A percentile compares a stretch with the other conserved stretches of the same genome.
phyloP scores from a whole-genome alignment of 2,888 invertebrate species.

The Parnassius glacialis region DNA sequence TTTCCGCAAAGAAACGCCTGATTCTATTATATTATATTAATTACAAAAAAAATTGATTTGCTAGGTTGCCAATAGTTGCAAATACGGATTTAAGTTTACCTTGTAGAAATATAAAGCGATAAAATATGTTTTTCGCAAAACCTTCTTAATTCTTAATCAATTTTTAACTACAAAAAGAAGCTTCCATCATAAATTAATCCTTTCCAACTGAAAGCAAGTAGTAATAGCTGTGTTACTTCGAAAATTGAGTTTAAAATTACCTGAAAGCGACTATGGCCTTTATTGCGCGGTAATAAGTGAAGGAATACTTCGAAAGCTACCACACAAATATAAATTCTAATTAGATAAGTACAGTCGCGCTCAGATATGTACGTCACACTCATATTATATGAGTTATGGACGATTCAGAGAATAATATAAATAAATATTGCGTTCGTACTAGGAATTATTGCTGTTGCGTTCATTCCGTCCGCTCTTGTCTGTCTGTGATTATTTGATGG shows the following conservation, averaged over 20 bases:
- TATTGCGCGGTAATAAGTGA: slow-evolving; percentile 23
- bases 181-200: slow-evolving; percentile 27
- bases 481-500: slow-evolving; percentile 5
- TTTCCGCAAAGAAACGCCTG: too few species aligned
- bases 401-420: slow-evolving; percentile 46
- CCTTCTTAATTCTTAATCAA: slow-evolving; percentile 16
- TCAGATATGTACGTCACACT: slow-evolving; percentile 40
- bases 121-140: too few species aligned
- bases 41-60: too few species aligned
- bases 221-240: slow-evolving; percentile 28
- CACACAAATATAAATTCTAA: slow-evolving; percentile 39
- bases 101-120: too few species aligned
- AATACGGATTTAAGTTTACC: too few species aligned
- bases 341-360: slow-evolving; percentile 45
- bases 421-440: slow-evolving; percentile 32
- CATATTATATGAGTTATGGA: slow-evolving; percentile 55
- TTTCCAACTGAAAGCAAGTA: slow-evolving; percentile 29
- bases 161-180: slow-evolving; percentile 26
- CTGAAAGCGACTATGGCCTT: not conserved
- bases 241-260: slow-evolving; percentile 22
- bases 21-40: too few species aligned
- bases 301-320: not conserved
- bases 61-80: too few species aligned
- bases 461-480: not conserved
- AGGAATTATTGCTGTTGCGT: slow-evolving; percentile 28